These are phyloP conservation scores for Lacerta viridis DNA, from an alignment of 2,797 vertebrate species.

Conservation along the genomic window DNA sequence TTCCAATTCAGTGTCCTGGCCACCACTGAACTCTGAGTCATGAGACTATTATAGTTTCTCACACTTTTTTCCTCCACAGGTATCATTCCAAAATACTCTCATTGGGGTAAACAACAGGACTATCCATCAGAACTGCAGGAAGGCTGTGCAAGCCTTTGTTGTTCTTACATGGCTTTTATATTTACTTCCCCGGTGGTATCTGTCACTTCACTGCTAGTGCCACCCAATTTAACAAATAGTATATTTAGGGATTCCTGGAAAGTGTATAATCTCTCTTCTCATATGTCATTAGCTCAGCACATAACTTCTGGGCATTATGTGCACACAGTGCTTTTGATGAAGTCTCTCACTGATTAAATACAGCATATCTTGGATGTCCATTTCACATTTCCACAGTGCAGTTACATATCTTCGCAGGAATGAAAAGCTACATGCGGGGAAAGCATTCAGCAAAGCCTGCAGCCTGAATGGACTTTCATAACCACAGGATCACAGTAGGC, in stretches of 20 bases:
- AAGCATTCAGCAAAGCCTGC: constrained; percentile 20
- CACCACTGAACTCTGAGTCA: not conserved
- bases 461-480: constrained; percentile 36
- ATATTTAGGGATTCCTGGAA: constrained; percentile 73
- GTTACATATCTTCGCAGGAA: constrained; percentile 35
- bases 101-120: not conserved
- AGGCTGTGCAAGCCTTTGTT: constrained; percentile 53
- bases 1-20: not conserved
- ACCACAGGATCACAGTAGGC: constrained; percentile 24
- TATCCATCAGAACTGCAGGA: constrained; percentile 61
- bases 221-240: constrained; percentile 74
- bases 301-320: constrained; percentile 46
- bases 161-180: constrained; percentile 57
- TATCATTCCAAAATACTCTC: not conserved
- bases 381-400: constrained; percentile 37
- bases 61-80: not conserved
- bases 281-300: constrained; percentile 63
- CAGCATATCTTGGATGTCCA: constrained; percentile 10
- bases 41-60: not conserved
- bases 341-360: constrained; percentile 52
- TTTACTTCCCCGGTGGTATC: constrained; percentile 61
- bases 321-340: constrained; percentile 18
- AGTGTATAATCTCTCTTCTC: constrained; percentile 68
- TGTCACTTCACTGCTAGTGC: constrained; percentile 62
- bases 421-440: constrained; percentile 32